Conservation (phyloP, 2,888 invertebrate species). For the Chymomyza caudatula region DNA sequence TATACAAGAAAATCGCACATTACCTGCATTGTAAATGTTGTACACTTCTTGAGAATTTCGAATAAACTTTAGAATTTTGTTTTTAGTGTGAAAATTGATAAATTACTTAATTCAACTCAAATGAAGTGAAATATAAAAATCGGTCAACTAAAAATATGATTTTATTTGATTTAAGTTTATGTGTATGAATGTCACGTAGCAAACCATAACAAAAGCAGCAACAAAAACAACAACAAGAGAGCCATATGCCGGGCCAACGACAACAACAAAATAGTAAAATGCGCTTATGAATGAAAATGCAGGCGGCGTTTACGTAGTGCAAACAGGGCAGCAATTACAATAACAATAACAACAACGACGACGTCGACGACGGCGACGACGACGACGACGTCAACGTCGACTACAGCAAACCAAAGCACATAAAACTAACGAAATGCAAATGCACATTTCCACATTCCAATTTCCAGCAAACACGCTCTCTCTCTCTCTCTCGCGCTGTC, state of each 20-base stretch:
- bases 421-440: constrained; percentile 30
- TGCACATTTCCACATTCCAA: constrained; percentile 33
- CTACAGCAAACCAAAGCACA: neutral
- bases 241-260: constrained; percentile 24
- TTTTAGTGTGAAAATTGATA: constrained; percentile 1
- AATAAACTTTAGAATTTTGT: constrained; percentile 1
- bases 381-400: neutral
- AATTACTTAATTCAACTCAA: neutral
- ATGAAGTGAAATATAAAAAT: neutral
- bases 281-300: constrained; percentile 68
- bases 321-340: constrained; percentile 26
- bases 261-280: constrained; percentile 34
- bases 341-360: neutral
- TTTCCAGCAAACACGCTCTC: neutral
- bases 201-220: constrained; percentile 5
- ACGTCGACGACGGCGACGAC: neutral
- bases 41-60: constrained; percentile 11
- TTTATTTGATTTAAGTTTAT: neutral
- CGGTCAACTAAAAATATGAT: neutral
- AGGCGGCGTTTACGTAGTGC: constrained; percentile 8
- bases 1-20: neutral
- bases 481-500: constrained; percentile 38
- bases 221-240: constrained; percentile 24
- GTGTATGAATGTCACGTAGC: neutral
- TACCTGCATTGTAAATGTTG: neutral